Base-by-base conservation (phyloP, 2,797 vertebrate genomes). In the Ptychadena robeensis region DNA sequence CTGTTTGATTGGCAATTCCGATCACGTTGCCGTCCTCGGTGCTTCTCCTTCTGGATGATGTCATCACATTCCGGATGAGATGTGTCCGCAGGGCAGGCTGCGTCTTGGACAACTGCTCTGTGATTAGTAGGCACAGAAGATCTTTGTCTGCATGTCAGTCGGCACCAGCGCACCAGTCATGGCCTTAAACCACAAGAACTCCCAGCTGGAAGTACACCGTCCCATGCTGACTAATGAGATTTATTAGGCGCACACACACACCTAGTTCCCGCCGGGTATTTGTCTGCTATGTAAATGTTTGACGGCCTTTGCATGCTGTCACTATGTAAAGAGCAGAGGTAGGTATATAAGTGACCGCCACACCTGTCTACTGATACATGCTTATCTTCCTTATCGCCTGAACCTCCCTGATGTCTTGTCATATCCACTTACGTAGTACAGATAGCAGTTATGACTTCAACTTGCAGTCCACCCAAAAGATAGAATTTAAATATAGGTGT, bases 121-220 rank as follows among this genome's bases (percentile, higher is more conserved):
- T 64, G 67, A 82, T 71, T 64, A 71, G 66, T 27, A 63, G 30
- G 28, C 48, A 71, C 53, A 77, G 66, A 82, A 44, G 34, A 64
- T 37, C 63, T 68, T 81, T 67, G 30, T 35, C 79, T 66, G 18
- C 35, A 65, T 61, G 11, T 69, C 73, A 61, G 15, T 64, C 66
- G 3, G 53, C 67, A 64, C 0, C 48, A 15, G 22, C 35, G 2
- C 18, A 70, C 37, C 48, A 65, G 81, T 76, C 40, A 63, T 69
- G 38, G 32, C 80, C 31, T 7, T n/a, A 81, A 82, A 82, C 80
- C 80, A 74, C 80, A 48, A 57, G 70, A 68, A 38, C 31, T 69
- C 40, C 28, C 59, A 25, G 59, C 66, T 66, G 25, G n/a, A 79
- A 35, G n/a, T 28, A 22, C 61, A 14, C 25, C 59, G 27, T 11